Evolutionary conservation across 2,888 invertebrate genomes (phyloP), one percentile per base, ranked within the genome.

Genomic region (Drosophila fungiperda): DNA sequence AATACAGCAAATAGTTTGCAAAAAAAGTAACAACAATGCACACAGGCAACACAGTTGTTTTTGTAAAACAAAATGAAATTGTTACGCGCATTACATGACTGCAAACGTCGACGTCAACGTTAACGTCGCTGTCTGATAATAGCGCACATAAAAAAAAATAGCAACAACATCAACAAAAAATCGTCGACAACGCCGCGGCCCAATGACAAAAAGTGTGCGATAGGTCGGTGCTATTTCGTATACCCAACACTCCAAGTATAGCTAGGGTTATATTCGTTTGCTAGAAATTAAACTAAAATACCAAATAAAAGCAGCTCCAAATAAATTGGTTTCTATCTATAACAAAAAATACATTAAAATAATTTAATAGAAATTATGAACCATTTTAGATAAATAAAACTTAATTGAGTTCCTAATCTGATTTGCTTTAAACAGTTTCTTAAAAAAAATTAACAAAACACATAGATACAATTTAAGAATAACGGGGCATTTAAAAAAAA

Each of bases 201-300:
- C 90, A 87, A 87, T 86, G 83, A 82, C 75, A 90, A 90, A 87
- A 90, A 86, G 67, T 82, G 83, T 87, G 90, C 80, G 90, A 89
- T 87, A 90, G 90, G 87, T 87, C 87, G 89, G 89, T 75, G 73
- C 70, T 81, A 74, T 68, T 65, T 73, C 45, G 36, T 38, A 33
- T 45, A 49, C 33, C n/a, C 53, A 35, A 9, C 12, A 50, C 33
- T 8, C 17, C 3, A 9, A 35, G 17, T 38, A 12, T 17, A 2
- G 15, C 42, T n/a, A 20, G 11, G 65, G 72, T 40, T 45, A 62
- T 73, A 55, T 49, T 11, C 17, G 35, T 33, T 54, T 20, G 2
- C 11, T 26, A 6, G 12, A 12, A n/a, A 6, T 15, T 0, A 4
- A 45, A 7, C 20, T 7, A 15, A 45, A 23, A 45, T 23, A 45